A percentile compares a stretch with the other conserved stretches of the same genome.
Conservation (phyloP, 2,113 vertebrate genomes). For the Phycodurus eques region DNA sequence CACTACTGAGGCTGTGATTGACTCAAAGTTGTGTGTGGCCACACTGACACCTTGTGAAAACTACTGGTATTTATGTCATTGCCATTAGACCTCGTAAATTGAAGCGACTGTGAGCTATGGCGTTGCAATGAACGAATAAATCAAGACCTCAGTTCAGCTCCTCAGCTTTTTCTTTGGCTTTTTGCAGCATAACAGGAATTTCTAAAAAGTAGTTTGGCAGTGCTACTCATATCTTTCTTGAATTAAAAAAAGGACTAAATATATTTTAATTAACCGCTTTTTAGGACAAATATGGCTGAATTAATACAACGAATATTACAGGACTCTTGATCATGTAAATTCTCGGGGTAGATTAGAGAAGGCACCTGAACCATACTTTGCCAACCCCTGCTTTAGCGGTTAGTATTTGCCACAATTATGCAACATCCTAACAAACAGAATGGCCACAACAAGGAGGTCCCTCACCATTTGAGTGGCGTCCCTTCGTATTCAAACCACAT, state of each 20-base stretch:
- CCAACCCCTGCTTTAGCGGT: no score
- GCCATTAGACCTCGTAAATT: no score
- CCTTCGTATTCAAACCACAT: slow-evolving; percentile 99
- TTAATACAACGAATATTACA: background rate
- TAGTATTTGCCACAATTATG: no score
- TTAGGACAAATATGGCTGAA: background rate
- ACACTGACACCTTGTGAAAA: slow-evolving; percentile 53
- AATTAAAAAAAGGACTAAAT: no score
- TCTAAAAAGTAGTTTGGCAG: no score
- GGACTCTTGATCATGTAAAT: background rate
- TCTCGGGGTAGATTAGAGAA: no score
- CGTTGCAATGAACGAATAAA: background rate
- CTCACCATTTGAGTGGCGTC: slow-evolving; percentile 93
- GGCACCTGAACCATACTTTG: no score
- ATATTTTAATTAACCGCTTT: background rate
- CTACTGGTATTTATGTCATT: background rate
- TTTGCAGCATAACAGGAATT: no score
- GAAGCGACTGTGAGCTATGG: background rate
- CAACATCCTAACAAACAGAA: background rate
- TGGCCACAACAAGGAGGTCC: background rate
- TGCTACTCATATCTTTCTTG: no score
- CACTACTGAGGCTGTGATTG: background rate
- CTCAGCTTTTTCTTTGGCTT: no score
- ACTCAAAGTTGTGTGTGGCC: background rate
- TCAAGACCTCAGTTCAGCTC: no score